A percentile compares a stretch with the other conserved stretches of the same genome.
phyloP scores from a whole-genome alignment of 2,113 vertebrate genomes.

The Butorides virescens region DNA sequence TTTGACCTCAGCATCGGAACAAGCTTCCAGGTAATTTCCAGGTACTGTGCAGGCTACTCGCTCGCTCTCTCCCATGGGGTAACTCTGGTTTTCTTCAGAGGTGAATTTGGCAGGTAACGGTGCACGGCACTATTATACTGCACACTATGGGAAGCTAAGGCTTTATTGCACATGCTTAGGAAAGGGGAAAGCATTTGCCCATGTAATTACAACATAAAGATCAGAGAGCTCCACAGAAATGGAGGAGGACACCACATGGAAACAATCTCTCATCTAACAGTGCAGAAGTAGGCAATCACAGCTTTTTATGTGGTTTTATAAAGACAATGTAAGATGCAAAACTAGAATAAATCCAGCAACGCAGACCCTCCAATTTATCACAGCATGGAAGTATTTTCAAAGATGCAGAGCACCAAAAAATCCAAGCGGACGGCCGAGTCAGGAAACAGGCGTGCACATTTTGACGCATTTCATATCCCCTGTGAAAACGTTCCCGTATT shows the following conservation, averaged over 20 bases:
- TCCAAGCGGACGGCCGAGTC: background rate
- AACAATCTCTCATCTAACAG: background rate
- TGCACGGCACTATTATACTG: background rate
- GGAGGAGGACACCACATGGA: background rate
- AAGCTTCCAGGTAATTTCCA: background rate
- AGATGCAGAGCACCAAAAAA: background rate
- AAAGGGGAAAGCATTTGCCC: background rate
- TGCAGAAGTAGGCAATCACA: background rate
- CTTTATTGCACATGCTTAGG: background rate
- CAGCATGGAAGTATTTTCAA: background rate
- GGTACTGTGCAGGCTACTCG: fast-evolving
- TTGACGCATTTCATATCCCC: background rate
- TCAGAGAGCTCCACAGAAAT: background rate
- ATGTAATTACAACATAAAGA: background rate
- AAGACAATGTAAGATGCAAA: background rate
- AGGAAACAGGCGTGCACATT: background rate
- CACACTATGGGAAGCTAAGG: background rate
- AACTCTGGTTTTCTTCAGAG: background rate
- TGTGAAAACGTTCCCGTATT: background rate
- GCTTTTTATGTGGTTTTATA: background rate
- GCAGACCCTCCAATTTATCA: background rate
- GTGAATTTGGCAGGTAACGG: background rate
- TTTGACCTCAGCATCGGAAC: background rate
- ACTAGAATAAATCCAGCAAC: background rate
- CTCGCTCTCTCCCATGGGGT: background rate